phyloP scores from a whole-genome alignment of 2,797 vertebrate species.

The Sebastes nivosus region DNA sequence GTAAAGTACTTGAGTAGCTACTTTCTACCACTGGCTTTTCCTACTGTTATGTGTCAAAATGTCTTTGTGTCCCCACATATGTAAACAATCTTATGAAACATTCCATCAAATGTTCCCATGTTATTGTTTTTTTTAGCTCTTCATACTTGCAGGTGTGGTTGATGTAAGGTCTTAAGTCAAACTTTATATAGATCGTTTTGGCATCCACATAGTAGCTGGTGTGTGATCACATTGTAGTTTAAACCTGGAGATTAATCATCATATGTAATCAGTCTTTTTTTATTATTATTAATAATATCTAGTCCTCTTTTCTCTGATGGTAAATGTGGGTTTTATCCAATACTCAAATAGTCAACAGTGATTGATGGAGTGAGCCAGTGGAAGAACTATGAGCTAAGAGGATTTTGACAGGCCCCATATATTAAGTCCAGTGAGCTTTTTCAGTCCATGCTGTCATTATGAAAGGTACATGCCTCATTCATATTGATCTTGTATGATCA shows the following conservation, averaged over 20 bases:
- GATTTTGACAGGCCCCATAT: conserved; percentile 64
- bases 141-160: background rate
- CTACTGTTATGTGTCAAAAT: background rate
- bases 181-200: background rate
- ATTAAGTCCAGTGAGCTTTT: conserved; percentile 56
- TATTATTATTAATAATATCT: background rate
- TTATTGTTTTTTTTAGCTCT: background rate
- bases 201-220: background rate
- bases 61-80: background rate
- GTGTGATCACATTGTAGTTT: background rate
- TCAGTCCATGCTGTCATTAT: conserved; percentile 49
- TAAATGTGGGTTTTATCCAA: conserved; percentile 15
- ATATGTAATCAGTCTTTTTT: conserved; percentile 1
- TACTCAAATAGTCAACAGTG: conserved; percentile 41
- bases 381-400: conserved; percentile 56
- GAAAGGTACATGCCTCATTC: conserved; percentile 31
- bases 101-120: background rate
- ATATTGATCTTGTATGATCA: conserved; percentile 48
- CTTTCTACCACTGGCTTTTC: background rate
- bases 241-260: background rate
- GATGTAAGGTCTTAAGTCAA: background rate
- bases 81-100: background rate
- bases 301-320: background rate
- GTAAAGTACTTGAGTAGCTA: background rate
- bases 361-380: conserved; percentile 50